Percentiles rank a stretch among this genome's conserved stretches.
These are phyloP conservation scores for Salpingus planirostris DNA, from an alignment of 2,888 invertebrate species.

Conservation along the genomic window DNA sequence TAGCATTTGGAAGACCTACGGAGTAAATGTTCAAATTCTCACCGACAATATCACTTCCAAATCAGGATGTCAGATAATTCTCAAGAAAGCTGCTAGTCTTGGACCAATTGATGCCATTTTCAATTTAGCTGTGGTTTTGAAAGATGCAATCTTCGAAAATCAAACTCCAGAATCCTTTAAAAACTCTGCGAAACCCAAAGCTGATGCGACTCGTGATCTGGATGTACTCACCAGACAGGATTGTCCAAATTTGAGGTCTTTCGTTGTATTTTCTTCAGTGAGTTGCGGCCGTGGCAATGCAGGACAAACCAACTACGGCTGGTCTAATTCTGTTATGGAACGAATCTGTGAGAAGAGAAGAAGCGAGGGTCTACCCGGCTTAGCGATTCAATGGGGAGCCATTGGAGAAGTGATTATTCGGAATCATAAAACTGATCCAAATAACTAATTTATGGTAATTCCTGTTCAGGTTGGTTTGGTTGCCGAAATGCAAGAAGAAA, in stretches of 20 bases:
- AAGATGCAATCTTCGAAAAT: conserved; percentile 47
- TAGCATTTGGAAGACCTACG: conserved; percentile 41
- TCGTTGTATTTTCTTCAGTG: conserved; percentile 1
- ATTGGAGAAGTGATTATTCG: conserved; percentile 2
- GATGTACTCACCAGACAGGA: conserved; percentile 48
- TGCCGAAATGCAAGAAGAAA: conserved; percentile 47
- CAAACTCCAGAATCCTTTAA: conserved; percentile 45
- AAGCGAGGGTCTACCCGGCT: conserved; percentile 45
- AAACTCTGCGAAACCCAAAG: conserved; percentile 50
- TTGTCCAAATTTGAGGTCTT: conserved; percentile 12
- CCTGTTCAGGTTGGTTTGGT: conserved; percentile 51
- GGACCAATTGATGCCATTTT: conserved; percentile 64
- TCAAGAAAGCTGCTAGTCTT: conserved; percentile 51
- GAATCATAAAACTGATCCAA: no score
- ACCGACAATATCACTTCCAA: conserved; percentile 59
- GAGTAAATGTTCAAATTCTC: conserved; percentile 55
- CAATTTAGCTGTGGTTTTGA: conserved; percentile 42
- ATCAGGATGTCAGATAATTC: conserved; percentile 56
- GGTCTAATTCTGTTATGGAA: conserved; percentile 68
- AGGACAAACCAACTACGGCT: neutral
- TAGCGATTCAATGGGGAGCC: conserved; percentile 2
- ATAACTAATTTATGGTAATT: no score
- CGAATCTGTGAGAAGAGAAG: conserved; percentile 64
- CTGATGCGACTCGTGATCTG: conserved; percentile 62
- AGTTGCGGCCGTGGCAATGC: conserved; percentile 1